Evolutionary conservation across 2,888 invertebrate genomes (phyloP), one percentile per base, ranked within the genome.

Genomic region (Clostera curtula): DNA sequence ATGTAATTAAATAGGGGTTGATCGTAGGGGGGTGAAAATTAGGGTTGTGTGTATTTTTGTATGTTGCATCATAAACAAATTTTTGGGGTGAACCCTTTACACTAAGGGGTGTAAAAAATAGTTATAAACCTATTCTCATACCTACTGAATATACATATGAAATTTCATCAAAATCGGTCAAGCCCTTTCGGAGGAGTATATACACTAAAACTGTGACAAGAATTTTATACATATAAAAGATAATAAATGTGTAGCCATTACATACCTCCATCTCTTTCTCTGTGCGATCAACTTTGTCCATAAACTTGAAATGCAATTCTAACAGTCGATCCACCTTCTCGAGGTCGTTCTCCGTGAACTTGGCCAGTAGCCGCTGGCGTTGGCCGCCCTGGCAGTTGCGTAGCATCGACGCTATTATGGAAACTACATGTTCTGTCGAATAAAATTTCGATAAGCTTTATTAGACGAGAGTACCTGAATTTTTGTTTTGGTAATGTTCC

Each of bases 331-430:
- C 99, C 0, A 99, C 96, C 82, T 99, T 99, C 70, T 98, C 98
- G 54, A 96, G 93, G 69, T 99, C 98, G 60, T 97, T 97, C 76
- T 99, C 99, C 0, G 93, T 93, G 66, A 99, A 99, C 84, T 99
- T 99, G 46, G 93, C 92, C 8, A 99, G 77, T 27, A 99, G 80
- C 33, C 99, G 84, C 62, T 96, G 95, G 14, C 97, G 85, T 55
- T 98, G 97, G 4, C 93, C 89, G 1, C 96, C 96, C 50, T 92
- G 90, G 62, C 97, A 97, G 67, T 97, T 97, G 36, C 95, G 89
- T 40, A 98, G 73, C 91, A 98, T 93, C 16, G 95, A 95, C 1
- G 95, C 90, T 53, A 98, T 93, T 34, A 98, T 95, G 0, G 97
- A 96, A 9, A 93, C 88, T 0, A 97, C 96, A 72, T 97, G 96